Evolutionary conservation across 2,888 invertebrate genomes (phyloP).

Genomic region (Acleris holmiana): DNA sequence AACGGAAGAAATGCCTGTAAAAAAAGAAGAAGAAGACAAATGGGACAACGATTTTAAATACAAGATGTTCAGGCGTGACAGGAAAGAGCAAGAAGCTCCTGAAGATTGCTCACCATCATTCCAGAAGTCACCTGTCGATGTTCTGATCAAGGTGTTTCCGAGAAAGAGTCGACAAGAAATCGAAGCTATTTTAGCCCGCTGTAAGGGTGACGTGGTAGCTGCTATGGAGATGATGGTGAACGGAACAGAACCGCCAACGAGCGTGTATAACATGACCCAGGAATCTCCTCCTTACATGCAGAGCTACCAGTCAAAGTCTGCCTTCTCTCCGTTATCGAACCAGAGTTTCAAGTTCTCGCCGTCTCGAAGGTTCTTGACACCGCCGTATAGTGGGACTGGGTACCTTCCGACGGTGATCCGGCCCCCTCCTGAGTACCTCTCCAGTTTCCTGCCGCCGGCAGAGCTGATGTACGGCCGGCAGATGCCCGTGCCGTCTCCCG

Average conservation of each 20-base stretch:
- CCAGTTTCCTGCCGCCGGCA: conserved; percentile 75
- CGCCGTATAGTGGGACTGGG: conserved; percentile 93
- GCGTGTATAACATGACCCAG: conserved; percentile 69
- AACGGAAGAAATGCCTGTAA: conserved; percentile 75
- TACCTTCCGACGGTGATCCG: conserved; percentile 91
- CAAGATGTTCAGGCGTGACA: conserved; percentile 69
- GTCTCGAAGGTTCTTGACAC: conserved; percentile 91
- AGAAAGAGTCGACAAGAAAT: conserved; percentile 93
- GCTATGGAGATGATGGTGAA: conserved; percentile 96
- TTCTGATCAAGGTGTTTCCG: conserved; percentile 95
- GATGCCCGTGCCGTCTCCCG: conserved; percentile 75
- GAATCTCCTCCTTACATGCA: conserved; percentile 76
- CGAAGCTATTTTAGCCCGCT: conserved; percentile 92
- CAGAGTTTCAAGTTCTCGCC: conserved; percentile 86
- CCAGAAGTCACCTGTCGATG: conserved; percentile 92
- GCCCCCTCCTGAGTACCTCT: conserved; percentile 79
- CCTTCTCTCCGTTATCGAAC: conserved; percentile 89
- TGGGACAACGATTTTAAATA: conserved; percentile 78
- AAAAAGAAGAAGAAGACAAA: conserved; percentile 79
- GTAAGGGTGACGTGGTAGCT: conserved; percentile 94
- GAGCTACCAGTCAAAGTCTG: conserved; percentile 86
- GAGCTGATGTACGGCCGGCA: conserved; percentile 79
- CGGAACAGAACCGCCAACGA: conserved; percentile 71
- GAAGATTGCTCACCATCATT: conserved; percentile 59
- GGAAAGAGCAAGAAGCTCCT: conserved; percentile 58